Base-by-base conservation (phyloP, 2,888 invertebrate species). In the Epinotia demarniana region DNA sequence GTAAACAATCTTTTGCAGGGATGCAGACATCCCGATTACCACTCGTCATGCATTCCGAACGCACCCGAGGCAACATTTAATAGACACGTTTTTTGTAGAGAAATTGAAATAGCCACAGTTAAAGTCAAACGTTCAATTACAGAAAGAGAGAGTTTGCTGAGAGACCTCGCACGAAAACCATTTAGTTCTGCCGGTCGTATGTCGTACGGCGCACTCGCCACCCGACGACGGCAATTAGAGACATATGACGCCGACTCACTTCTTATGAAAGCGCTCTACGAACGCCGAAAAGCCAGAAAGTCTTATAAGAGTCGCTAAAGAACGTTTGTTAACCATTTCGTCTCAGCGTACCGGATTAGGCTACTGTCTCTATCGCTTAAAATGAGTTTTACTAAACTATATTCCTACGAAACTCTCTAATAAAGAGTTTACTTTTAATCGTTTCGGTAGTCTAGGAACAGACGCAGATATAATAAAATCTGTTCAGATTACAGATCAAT, bases 181-280 rank as follows among this genome's bases (percentile, higher is more conserved):
- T 75, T 73, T 68, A 27, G 67, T 72, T 69, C 72, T 57, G n/a
- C 49, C 39, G 72, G 55, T 73, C 71, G 61, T 57, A 73, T 69
- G 78, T 77, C 78, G 77, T 72, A 79, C 75, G 73, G 78, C 76
- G 79, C 71, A 73, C 81, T 83, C 82, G 81, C 85, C 86, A 86
- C 79, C 87, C 87, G 86, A 86, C 85, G 85, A 86, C 85, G 87
- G 88, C 90, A 90, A 92, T 92, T 91, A 91, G 88, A 79, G 85
- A 84, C 90, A 91, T 86, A 88, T 87, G 90, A 86, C 86, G 86
- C 84, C 86, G 82, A 84, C 63, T 72, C 88, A 62, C 68, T 72
- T 80, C 84, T 84, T 81, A 81, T 82, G 82, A 76, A 82, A 85
- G 81, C 79, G 82, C 82, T 80, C 83, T 85, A 79, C 80, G 83